These are phyloP conservation scores for Pao palembangensis DNA, from an alignment of 2,113 vertebrate species.

Conservation along the genomic window DNA sequence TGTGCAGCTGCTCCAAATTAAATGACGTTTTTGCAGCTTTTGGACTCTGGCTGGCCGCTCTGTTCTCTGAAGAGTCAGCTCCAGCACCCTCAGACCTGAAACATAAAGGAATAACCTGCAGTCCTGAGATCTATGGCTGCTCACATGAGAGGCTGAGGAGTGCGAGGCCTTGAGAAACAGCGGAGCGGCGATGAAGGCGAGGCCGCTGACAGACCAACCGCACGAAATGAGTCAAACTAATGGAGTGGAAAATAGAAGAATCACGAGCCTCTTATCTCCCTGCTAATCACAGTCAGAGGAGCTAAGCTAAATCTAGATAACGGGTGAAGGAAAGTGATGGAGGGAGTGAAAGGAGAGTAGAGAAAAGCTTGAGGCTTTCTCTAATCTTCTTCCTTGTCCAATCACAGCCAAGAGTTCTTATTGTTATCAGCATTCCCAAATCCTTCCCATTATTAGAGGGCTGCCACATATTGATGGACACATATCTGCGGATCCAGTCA, in stretches of 20 bases:
- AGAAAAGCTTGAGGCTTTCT: slow-evolving; percentile 35
- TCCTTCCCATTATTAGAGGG: slow-evolving; percentile 41
- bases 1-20: slow-evolving; percentile 1
- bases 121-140: neutral
- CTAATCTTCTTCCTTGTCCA: slow-evolving; percentile 38
- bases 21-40: slow-evolving; percentile 1
- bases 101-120: neutral
- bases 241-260: slow-evolving; percentile 68
- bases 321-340: slow-evolving; percentile 10
- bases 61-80: neutral
- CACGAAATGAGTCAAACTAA: slow-evolving; percentile 54
- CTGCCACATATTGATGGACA: slow-evolving; percentile 22
- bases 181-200: slow-evolving; percentile 22
- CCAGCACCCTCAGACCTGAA: neutral
- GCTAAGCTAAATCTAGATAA: slow-evolving; percentile 41
- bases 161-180: slow-evolving; percentile 23
- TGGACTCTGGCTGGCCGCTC: no score
- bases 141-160: slow-evolving; percentile 8
- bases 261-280: slow-evolving; percentile 52
- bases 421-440: slow-evolving; percentile 52
- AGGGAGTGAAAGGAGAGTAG: slow-evolving; percentile 23
- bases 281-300: slow-evolving; percentile 52
- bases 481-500: slow-evolving; percentile 42
- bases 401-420: slow-evolving; percentile 42
- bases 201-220: slow-evolving; percentile 32